phyloP scores from a whole-genome alignment of 2,113 vertebrate species.

The Nestor notabilis region DNA sequence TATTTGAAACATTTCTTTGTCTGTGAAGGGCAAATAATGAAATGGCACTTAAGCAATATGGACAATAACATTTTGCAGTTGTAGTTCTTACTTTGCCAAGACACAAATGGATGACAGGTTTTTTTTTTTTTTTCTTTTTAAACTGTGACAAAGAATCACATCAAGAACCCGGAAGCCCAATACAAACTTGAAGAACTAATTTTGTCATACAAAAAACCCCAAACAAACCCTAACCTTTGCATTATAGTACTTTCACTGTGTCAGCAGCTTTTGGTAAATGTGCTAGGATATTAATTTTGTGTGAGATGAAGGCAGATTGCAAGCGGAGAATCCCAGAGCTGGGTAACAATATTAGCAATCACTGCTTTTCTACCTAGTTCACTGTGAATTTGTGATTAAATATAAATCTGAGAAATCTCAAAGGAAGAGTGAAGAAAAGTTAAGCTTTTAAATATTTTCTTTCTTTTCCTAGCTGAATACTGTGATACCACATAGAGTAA shows the following conservation, averaged over 20 bases:
- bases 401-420: constrained; percentile 17
- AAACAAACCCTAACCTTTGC: neutral
- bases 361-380: neutral
- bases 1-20: neutral
- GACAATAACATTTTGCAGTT: neutral
- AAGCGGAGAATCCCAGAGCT: constrained; percentile 3
- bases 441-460: neutral
- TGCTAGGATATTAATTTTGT: neutral
- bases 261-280: neutral
- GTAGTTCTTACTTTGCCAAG: neutral
- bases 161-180: neutral
- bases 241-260: neutral
- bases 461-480: neutral
- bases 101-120: neutral
- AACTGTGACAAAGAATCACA: neutral
- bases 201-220: neutral
- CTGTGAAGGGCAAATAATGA: neutral
- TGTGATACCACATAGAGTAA: neutral
- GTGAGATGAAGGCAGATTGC: neutral
- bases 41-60: neutral
- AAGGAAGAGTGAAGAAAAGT: neutral
- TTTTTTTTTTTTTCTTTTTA: neutral
- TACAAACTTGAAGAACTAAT: neutral
- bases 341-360: neutral
- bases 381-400: neutral